Conservation (phyloP, 1,140 invertebrate species). For the Rhagoletis zephyria region DNA sequence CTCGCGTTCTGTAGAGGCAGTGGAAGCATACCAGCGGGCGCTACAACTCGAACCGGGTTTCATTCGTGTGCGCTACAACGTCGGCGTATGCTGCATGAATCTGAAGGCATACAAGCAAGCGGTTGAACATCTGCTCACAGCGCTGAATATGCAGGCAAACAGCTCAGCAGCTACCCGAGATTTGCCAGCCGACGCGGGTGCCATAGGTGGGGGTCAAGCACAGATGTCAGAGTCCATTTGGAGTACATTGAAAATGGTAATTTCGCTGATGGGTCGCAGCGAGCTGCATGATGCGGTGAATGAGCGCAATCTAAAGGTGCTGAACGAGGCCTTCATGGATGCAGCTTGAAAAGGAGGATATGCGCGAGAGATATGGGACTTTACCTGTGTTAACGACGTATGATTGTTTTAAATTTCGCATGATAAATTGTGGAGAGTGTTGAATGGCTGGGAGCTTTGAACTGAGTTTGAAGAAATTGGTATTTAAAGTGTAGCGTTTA, state of each 20-base stretch:
- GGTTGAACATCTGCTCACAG: slow-evolving; percentile 93
- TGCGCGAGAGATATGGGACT: background rate
- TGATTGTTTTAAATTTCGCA: background rate
- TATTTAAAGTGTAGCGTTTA: background rate
- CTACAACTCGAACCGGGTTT: slow-evolving; percentile 94
- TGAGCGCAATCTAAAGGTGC: slow-evolving; percentile 65
- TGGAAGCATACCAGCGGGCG: slow-evolving; percentile 94
- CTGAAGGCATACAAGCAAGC: slow-evolving; percentile 95
- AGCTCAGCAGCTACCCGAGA: slow-evolving; percentile 77
- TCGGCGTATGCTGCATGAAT: slow-evolving; percentile 98
- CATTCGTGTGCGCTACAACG: slow-evolving; percentile 96
- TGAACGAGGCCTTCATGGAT: slow-evolving; percentile 70
- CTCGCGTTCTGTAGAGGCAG: slow-evolving; percentile 93
- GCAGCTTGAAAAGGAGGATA: background rate
- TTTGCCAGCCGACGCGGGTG: slow-evolving; percentile 72
- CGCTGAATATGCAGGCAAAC: slow-evolving; percentile 92
- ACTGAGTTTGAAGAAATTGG: too few relatives aligned
- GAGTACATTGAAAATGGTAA: slow-evolving; percentile 91
- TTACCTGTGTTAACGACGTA: too few relatives aligned
- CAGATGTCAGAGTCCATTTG: slow-evolving; percentile 95
- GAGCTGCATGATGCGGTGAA: slow-evolving; percentile 77
- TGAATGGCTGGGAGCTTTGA: too few relatives aligned
- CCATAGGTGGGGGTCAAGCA: slow-evolving; percentile 74
- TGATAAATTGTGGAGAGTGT: background rate
- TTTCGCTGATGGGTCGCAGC: slow-evolving; percentile 87